These are phyloP conservation scores for Megaptera novaeangliae DNA, from an alignment of 2,113 vertebrate genomes.

Conservation along the genomic window DNA sequence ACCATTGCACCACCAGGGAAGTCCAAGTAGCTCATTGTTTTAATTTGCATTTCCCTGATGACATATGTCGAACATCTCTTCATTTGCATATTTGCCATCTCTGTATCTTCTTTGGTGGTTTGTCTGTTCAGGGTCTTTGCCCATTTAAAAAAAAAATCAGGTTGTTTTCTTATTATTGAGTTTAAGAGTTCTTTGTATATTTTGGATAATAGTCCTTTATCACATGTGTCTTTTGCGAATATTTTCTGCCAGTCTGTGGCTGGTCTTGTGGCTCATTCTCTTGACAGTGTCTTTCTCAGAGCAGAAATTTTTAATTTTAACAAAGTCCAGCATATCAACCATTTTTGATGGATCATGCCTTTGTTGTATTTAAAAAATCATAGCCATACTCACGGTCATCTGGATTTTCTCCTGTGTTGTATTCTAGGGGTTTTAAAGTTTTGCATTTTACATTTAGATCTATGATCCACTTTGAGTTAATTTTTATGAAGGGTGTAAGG, in stretches of 20 bases:
- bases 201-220: neutral
- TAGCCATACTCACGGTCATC: neutral
- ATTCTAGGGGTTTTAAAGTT: neutral
- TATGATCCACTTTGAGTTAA: neutral
- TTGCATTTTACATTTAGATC: neutral
- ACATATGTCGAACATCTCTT: rapidly evolving
- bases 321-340: neutral
- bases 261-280: neutral
- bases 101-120: neutral
- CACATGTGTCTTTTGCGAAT: neutral
- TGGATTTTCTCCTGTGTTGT: neutral
- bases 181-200: neutral
- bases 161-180: neutral
- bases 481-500: neutral
- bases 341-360: neutral
- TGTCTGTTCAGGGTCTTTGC: neutral
- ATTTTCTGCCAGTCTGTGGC: neutral
- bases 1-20: no score
- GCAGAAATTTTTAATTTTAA: neutral
- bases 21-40: no score
- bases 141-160: neutral
- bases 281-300: neutral
- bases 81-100: neutral
- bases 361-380: neutral
- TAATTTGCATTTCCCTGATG: neutral